Evolutionary conservation across 2,888 invertebrate genomes (phyloP), one percentile per base, ranked within the genome.

Genomic region (Neria commutata): DNA sequence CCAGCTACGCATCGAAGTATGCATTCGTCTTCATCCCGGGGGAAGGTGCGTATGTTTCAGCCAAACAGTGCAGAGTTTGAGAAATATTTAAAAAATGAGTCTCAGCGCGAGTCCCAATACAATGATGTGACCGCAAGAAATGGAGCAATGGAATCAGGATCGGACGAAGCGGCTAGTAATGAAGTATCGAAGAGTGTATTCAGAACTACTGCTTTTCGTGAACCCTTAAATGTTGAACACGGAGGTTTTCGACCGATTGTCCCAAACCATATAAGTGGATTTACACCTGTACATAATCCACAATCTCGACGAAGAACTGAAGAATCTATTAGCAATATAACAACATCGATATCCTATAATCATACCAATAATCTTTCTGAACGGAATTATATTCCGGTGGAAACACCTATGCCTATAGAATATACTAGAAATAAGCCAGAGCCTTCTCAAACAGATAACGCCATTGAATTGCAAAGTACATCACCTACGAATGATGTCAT

Each of bases 191-290:
- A 67, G 1, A 74, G 73, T 16, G 67, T 73, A 0, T 81, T 81
- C 37, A 77, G 73, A 57, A 80, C n/a, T n/a, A n/a, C 77, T 1
- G 79, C 79, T 2, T 79, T 81, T 54, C 71, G 74, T 1, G 74
- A 75, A 21, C 81, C 81, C 2, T 75, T 81, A 68, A 81, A 82
- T 72, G 86, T 91, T 54, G 88, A 91, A 80, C 87, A 86, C 19
- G 91, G 91, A 16, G 92, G 92, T 1, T 93, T 93, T 74, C 83
- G 88, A 14, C 93, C 93, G 16, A 85, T 91, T 70, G 76, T 91
- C 17, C 91, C 92, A 1, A 87, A 87, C 37, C 85, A 86, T 51
- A 67, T 86, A 61, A 88, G 90, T 34, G 92, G 92, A 6, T 92
- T 92, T 71, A 86, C 85, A 74, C 92, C 92, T 0, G 88, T 89